These are phyloP conservation scores for Augiades crinisus DNA, from an alignment of 2,888 invertebrate genomes.

Conservation along the genomic window DNA sequence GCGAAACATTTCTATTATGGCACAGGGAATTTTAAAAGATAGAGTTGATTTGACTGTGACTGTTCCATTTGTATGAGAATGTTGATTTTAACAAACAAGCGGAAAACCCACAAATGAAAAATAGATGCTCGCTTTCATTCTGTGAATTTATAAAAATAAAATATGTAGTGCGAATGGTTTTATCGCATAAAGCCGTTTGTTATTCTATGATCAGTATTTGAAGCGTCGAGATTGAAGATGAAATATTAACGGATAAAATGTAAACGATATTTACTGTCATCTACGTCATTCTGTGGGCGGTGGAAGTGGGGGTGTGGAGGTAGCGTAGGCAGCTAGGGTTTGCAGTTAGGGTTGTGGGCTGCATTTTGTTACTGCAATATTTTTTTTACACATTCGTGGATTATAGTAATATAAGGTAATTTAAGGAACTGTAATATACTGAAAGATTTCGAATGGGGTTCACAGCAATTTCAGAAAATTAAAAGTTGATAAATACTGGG, in stretches of 20 bases:
- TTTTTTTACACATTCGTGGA: too few relatives aligned
- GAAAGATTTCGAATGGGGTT: too few relatives aligned
- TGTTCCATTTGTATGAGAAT: constrained; percentile 3
- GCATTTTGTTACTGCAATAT: neutral
- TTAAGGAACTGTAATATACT: too few relatives aligned
- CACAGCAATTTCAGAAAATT: too few relatives aligned
- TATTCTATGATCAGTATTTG: constrained; percentile 23
- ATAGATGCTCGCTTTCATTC: constrained; percentile 10
- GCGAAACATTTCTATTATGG: neutral
- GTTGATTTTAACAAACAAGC: constrained; percentile 9
- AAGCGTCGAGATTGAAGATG: constrained; percentile 27
- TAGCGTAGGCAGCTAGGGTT: constrained; percentile 25
- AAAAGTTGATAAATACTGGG: too few relatives aligned
- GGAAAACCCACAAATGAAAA: constrained; percentile 16
- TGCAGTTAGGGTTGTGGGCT: constrained; percentile 9
- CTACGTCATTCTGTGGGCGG: constrained; percentile 20
- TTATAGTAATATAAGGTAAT: too few relatives aligned
- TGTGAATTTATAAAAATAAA: constrained; percentile 10
- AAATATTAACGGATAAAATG: constrained; percentile 27
- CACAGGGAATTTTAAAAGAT: neutral
- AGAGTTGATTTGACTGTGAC: constrained; percentile 3
- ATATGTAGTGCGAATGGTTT: constrained; percentile 12
- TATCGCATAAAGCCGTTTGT: constrained; percentile 21
- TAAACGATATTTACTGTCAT: constrained; percentile 27
- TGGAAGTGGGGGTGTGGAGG: constrained; percentile 32